Conservation (phyloP, 2,888 invertebrate genomes). For the Dryomyza anilis region DNA sequence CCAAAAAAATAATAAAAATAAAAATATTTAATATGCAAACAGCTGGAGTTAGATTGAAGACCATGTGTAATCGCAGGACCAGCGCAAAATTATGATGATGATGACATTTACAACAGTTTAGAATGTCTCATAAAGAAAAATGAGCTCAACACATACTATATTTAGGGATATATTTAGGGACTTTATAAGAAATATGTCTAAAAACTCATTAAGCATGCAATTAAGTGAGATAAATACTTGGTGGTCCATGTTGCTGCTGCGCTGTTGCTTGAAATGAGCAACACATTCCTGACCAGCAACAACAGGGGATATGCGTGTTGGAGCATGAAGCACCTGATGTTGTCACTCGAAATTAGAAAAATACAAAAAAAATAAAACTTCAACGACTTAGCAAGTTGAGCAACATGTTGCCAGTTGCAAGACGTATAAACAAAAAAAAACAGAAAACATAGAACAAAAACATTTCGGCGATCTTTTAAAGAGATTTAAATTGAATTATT, state of each 20-base stretch:
- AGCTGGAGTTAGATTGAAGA: neutral
- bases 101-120: neutral
- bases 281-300: neutral
- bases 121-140: too few relatives aligned
- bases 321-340: conserved; percentile 7
- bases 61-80: neutral
- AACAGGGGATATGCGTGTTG: neutral
- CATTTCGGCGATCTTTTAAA: conserved; percentile 4
- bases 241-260: conserved; percentile 5
- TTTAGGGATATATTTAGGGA: too few relatives aligned
- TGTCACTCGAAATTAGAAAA: conserved; percentile 1
- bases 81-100: neutral
- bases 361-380: neutral
- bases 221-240: conserved; percentile 15
- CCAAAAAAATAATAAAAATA: too few relatives aligned
- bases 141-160: too few relatives aligned
- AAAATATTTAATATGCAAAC: neutral
- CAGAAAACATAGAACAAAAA: neutral
- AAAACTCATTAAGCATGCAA: conserved; percentile 12
- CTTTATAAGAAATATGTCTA: neutral
- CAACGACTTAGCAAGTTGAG: neutral
- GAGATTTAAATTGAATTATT: conserved; percentile 36
- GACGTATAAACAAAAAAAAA: neutral
- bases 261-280: neutral
- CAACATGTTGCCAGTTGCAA: neutral